Evolutionary conservation across 1,140 invertebrate species (phyloP).

Genomic region (Plectrocnemia conspersa): DNA sequence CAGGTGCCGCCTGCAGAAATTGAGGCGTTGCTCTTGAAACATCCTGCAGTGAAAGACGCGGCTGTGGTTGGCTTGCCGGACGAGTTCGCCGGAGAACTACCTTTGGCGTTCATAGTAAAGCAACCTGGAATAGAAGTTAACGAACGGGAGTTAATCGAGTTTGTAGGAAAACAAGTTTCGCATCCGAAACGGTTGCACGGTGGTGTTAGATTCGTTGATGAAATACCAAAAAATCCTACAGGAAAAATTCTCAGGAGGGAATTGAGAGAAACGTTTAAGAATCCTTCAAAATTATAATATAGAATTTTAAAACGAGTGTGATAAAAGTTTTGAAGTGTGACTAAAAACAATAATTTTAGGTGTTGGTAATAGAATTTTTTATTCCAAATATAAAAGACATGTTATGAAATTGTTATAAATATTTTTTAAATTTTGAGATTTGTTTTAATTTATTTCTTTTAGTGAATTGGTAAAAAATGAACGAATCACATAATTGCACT

Average conservation of each 20-base stretch:
- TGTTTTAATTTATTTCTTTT: no score
- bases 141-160: slow-evolving; percentile 51
- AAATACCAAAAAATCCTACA: slow-evolving; percentile 62
- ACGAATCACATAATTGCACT: no score
- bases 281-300: background rate
- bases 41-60: slow-evolving; percentile 64
- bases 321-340: no score
- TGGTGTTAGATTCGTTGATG: slow-evolving; percentile 60
- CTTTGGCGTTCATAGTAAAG: slow-evolving; percentile 59
- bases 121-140: slow-evolving; percentile 48
- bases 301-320: no score
- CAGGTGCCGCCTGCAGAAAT: slow-evolving; percentile 77
- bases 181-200: slow-evolving; percentile 56
- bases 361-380: no score
- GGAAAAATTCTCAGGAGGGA: slow-evolving; percentile 64
- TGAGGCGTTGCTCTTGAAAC: slow-evolving; percentile 66
- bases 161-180: slow-evolving; percentile 52
- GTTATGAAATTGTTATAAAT: no score
- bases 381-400: no score
- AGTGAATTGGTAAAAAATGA: no score
- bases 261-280: slow-evolving; percentile 43
- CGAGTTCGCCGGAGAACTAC: slow-evolving; percentile 61
- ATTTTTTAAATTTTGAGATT: no score
- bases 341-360: no score
- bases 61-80: slow-evolving; percentile 73